Conservation (phyloP, 2,797 vertebrate species). For the Chaenodraco wilsoni region DNA sequence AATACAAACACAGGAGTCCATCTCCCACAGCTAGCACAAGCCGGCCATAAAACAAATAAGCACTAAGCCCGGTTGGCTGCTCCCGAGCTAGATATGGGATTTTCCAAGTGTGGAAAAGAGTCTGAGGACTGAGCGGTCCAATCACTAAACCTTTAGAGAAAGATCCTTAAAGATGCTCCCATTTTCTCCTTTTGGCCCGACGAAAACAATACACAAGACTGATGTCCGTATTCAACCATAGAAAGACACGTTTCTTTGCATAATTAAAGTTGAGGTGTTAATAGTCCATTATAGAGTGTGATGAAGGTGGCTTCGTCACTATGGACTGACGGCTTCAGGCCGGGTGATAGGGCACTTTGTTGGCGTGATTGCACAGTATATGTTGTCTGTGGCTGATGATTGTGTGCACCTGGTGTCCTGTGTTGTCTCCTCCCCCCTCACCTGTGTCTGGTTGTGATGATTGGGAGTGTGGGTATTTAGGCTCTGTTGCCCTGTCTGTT, state of each 20-base stretch:
- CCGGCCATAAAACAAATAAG: slow-evolving; percentile 22
- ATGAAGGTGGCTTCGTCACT: too few species aligned
- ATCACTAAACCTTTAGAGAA: slow-evolving; percentile 8
- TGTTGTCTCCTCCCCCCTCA: too few species aligned
- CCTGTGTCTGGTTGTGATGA: too few species aligned
- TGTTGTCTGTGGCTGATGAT: too few species aligned
- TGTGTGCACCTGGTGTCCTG: too few species aligned
- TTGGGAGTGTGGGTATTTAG: too few species aligned
- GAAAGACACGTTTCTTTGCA: not conserved
- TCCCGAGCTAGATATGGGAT: slow-evolving; percentile 14
- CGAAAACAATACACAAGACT: slow-evolving; percentile 2
- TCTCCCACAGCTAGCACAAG: slow-evolving; percentile 22
- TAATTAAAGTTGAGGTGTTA: not conserved
- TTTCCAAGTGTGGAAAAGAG: slow-evolving; percentile 5
- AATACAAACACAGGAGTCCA: slow-evolving; percentile 14
- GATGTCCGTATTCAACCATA: slow-evolving; percentile 14
- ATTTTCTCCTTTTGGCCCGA: not conserved
- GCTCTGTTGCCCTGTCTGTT: too few species aligned
- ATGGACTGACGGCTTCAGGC: too few species aligned
- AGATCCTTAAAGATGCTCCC: slow-evolving; percentile 5
- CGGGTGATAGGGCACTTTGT: too few species aligned
- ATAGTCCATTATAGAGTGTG: not conserved
- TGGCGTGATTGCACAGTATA: too few species aligned
- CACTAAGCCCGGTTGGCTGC: slow-evolving; percentile 1
- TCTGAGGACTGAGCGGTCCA: slow-evolving; percentile 24